Percentiles rank a stretch among this genome's conserved stretches.
Conservation (phyloP, 2,113 vertebrate species). For the Ailuropoda melanoleuca region DNA sequence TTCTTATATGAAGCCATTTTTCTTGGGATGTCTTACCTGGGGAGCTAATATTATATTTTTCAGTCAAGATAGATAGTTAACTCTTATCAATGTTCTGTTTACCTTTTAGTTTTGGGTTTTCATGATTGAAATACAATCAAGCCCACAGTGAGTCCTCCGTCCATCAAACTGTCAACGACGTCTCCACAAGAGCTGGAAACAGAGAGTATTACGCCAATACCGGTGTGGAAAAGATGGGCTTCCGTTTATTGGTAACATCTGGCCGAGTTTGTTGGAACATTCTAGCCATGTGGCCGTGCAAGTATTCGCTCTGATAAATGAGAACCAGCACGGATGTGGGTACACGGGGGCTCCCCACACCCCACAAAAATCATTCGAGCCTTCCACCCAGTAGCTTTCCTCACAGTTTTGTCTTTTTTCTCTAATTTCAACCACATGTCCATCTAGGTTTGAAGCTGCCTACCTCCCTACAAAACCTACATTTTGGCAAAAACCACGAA, state of each 20-base stretch:
- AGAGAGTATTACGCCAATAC: conserved; percentile 8
- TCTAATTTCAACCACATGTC: conserved; percentile 67
- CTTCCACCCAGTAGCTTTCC: conserved; percentile 46
- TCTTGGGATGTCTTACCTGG: not conserved
- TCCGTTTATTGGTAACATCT: conserved; percentile 57
- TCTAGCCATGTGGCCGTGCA: conserved; percentile 16
- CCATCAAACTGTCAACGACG: conserved; percentile 50
- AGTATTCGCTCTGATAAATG: conserved; percentile 1
- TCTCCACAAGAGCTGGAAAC: not conserved
- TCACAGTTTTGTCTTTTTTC: conserved; percentile 18
- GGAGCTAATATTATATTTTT: not conserved
- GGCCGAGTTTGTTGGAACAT: not conserved
- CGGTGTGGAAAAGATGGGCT: not conserved
- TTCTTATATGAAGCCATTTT: not conserved
- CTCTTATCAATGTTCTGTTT: not conserved
- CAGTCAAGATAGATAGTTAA: conserved; percentile 11
- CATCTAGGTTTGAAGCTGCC: conserved; percentile 7
- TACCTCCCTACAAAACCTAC: not conserved
- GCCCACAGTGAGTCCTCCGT: conserved; percentile 51
- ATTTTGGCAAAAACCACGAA: not conserved
- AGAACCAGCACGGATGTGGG: not conserved
- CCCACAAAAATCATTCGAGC: conserved; percentile 21
- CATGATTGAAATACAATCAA: conserved; percentile 49
- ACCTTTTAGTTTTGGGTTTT: conserved; percentile 15
- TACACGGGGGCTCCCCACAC: not conserved